These are phyloP conservation scores for Corythaixoides concolor DNA, from an alignment of 2,113 vertebrate genomes.

Conservation along the genomic window DNA sequence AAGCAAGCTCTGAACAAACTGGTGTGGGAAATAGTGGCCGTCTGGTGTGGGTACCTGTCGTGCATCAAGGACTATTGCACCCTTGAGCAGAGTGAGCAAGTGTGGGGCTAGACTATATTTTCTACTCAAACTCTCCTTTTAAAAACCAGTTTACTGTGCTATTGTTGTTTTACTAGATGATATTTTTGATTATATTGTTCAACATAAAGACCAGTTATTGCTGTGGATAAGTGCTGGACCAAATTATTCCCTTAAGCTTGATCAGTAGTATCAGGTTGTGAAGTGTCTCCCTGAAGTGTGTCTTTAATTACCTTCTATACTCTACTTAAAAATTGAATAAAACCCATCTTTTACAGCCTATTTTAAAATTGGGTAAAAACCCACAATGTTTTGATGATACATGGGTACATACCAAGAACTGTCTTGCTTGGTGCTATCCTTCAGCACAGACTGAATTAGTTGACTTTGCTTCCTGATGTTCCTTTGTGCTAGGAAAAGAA, in stretches of 20 bases:
- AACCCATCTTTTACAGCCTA: background rate
- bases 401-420: background rate
- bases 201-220: background rate
- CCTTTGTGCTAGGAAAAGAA: background rate
- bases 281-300: background rate
- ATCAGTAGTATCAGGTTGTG: background rate
- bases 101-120: background rate
- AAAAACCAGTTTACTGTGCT: background rate
- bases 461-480: background rate
- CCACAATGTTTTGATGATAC: background rate
- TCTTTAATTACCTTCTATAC: background rate
- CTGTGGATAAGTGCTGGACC: background rate
- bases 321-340: background rate
- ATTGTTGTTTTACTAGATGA: background rate
- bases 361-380: background rate
- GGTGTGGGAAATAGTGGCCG: accelerated
- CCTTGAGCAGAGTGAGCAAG: background rate
- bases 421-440: background rate
- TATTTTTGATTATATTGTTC: background rate
- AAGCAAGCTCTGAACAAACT: background rate
- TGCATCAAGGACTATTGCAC: background rate
- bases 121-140: background rate
- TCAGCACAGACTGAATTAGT: background rate
- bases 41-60: background rate
- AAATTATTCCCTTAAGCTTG: background rate